Base-by-base conservation (phyloP, 1,140 invertebrate species). In the Coenobita brevimanus region DNA sequence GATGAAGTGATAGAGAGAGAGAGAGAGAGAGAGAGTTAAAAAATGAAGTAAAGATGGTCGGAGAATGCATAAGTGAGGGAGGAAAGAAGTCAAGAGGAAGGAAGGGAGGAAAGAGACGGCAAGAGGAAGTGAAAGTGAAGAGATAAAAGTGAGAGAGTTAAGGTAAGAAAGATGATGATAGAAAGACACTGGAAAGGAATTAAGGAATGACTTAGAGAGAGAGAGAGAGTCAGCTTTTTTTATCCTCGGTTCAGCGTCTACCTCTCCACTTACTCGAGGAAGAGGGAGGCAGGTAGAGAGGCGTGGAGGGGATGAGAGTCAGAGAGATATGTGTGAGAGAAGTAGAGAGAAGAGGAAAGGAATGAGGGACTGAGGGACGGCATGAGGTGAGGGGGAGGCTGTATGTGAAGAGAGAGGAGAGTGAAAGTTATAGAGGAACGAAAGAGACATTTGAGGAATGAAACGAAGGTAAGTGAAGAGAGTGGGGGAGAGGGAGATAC, bases 401-500 rank as follows among this genome's bases (percentile, higher is more conserved):
- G n/a, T n/a, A n/a, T n/a, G n/a, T n/a, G n/a, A n/a, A 13, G 54
- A 10, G 10, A 13, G n/a, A n/a, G n/a, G 10, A 57, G n/a, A n/a
- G n/a, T 57, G 10, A 57, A 57, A n/a, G n/a, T n/a, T 13, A 57
- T n/a, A 57, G n/a, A 13, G n/a, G 54, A 57, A 57, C 10, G 54
- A 57, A n/a, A n/a, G 10, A n/a, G n/a, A 57, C 54, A n/a, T 13
- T 10, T n/a, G 10, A 10, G 54, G 54, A 13, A n/a, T 10, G 54
- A 57, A 57, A 57, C 10, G 54, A 57, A 57, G n/a, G n/a, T 57
- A 13, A 10, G 54, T 57, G 27, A 33, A 67, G 62, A 67, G 62
- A 67, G 62, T 30, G 62, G 36, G 62, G 36, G 62, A 67, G 62
- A 67, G 62, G 36, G 62, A 67, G 62, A 67, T 24, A 67, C 24